phyloP scores from a whole-genome alignment of 2,113 vertebrate species.

The Odontophorus gujanensis region DNA sequence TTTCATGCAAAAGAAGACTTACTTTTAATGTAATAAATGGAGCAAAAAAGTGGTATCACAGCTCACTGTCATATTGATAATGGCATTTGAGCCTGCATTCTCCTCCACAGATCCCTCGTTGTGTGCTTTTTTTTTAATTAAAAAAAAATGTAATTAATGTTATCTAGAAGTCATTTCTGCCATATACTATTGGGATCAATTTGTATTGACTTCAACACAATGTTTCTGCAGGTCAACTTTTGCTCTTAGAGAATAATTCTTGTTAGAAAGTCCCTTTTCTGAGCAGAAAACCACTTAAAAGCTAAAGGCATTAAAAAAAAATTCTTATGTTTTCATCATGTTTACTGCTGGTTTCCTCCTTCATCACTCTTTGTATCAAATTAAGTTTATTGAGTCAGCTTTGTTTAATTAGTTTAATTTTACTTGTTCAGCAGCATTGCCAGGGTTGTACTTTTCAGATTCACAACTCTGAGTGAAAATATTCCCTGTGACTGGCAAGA shows the following conservation, averaged over 20 bases:
- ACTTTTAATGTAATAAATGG: neutral
- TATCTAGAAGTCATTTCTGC: neutral
- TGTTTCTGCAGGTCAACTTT: neutral
- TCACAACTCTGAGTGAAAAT: slow-evolving; percentile 54
- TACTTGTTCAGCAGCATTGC: slow-evolving; percentile 32
- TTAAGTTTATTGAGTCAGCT: slow-evolving; percentile 42
- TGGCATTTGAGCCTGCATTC: neutral
- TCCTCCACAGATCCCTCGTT: neutral
- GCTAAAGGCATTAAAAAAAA: neutral
- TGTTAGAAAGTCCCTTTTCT: neutral
- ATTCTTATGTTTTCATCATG: neutral
- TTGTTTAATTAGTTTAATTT: slow-evolving; percentile 57
- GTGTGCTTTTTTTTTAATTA: neutral
- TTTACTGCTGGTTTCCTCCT: slow-evolving; percentile 5
- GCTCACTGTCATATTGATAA: neutral
- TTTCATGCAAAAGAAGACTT: neutral
- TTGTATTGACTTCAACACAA: neutral
- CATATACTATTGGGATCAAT: neutral
- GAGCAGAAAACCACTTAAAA: neutral
- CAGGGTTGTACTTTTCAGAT: slow-evolving; percentile 34
- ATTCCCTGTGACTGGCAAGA: slow-evolving; percentile 37
- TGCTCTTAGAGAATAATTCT: neutral
- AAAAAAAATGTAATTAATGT: neutral
- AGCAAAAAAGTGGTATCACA: neutral
- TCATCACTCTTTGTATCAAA: neutral